Percentiles rank a stretch among this genome's conserved stretches.
Conservation (phyloP, 1,140 invertebrate genomes). For the Mycetomoellerius zeteki region DNA sequence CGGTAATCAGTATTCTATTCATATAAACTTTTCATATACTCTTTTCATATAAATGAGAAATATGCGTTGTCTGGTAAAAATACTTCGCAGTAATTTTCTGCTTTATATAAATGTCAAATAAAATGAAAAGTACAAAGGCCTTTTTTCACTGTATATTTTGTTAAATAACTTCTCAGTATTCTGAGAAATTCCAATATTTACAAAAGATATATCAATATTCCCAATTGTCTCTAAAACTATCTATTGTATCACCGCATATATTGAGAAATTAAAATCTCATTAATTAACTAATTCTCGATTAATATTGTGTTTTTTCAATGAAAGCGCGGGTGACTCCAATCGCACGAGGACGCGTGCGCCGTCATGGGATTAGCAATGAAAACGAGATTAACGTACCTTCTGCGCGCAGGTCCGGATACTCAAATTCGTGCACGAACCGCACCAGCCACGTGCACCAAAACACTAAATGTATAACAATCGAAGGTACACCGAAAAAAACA, state of each 20-base stretch:
- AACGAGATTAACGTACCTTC: slow-evolving; percentile 35
- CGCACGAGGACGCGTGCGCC: slow-evolving; percentile 30
- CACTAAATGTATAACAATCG: slow-evolving; percentile 25
- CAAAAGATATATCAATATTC: neutral
- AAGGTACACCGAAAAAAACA: neutral
- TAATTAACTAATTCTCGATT: neutral
- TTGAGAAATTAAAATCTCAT: neutral
- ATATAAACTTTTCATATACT: too few species aligned
- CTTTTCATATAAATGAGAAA: neutral
- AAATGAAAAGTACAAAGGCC: neutral
- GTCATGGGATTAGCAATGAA: neutral
- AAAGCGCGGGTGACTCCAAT: neutral
- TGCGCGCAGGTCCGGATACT: slow-evolving; percentile 15
- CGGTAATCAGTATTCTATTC: neutral
- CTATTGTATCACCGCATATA: neutral
- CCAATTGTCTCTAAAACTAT: neutral
- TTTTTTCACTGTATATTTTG: neutral
- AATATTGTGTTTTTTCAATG: neutral
- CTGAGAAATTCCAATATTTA: neutral
- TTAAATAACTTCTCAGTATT: neutral
- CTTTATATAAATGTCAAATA: neutral
- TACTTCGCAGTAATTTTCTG: neutral
- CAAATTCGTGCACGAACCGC: slow-evolving; percentile 16
- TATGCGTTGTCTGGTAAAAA: neutral
- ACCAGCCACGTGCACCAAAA: slow-evolving; percentile 11